phyloP scores from a whole-genome alignment of 64 coral and sea anemone genomes.

The Dendrophyllia cribrosa region DNA sequence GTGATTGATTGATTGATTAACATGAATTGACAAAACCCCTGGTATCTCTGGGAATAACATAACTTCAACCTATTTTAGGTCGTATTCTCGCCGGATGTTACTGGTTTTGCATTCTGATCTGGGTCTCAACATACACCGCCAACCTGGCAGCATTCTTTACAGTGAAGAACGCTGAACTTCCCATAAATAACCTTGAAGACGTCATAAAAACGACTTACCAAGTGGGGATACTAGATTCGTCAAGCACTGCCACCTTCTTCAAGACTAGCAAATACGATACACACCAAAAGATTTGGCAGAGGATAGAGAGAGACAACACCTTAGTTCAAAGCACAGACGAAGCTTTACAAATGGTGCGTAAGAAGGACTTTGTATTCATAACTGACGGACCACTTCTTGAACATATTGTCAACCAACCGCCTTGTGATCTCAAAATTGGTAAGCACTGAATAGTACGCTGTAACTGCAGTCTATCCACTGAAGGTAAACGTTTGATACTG shows the following conservation, averaged over 20 bases:
- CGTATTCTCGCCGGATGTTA: constrained; percentile 79
- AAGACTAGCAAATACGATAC: constrained; percentile 18
- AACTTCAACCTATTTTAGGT: constrained; percentile 16
- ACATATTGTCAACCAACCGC: constrained; percentile 24
- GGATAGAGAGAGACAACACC: constrained; percentile 13
- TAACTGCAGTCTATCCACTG: too few relatives aligned
- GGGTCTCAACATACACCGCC: constrained; percentile 84
- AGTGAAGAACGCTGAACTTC: constrained; percentile 49
- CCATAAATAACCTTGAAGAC: constrained; percentile 67
- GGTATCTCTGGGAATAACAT: too few relatives aligned
- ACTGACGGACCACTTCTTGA: constrained; percentile 8
- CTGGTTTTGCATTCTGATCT: constrained; percentile 85
- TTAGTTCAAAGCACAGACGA: background rate
- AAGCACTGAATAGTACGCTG: background rate
- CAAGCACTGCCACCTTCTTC: constrained; percentile 22
- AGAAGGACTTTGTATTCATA: constrained; percentile 37
- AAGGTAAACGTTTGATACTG: too few relatives aligned
- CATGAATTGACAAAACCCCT: too few relatives aligned
- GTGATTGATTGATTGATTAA: too few relatives aligned
- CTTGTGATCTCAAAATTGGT: constrained; percentile 54
- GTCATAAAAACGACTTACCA: constrained; percentile 47
- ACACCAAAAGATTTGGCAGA: constrained; percentile 43
- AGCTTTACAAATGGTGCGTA: constrained; percentile 28
- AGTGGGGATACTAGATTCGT: constrained; percentile 8
- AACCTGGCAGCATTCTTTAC: constrained; percentile 82